These are phyloP conservation scores for Dastarcus helophoroides DNA, from an alignment of 2,888 invertebrate species.

Conservation along the genomic window DNA sequence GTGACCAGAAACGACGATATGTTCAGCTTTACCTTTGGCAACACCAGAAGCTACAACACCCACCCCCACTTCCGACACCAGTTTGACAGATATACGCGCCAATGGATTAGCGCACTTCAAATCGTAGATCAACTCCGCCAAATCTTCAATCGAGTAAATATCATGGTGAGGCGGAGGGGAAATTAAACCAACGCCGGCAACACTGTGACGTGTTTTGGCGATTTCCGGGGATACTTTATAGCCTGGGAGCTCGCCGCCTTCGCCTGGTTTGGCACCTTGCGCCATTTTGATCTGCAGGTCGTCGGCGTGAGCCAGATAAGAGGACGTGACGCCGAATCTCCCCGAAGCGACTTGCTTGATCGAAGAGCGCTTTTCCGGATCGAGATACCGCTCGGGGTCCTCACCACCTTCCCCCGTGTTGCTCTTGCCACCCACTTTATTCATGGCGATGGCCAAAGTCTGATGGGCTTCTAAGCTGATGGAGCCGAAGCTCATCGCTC, in stretches of 20 bases:
- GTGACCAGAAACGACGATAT: slow-evolving; percentile 97
- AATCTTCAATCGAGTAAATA: slow-evolving; percentile 98
- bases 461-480: slow-evolving; percentile 95
- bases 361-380: slow-evolving; percentile 70
- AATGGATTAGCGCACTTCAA: slow-evolving; percentile 93
- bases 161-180: slow-evolving; percentile 99
- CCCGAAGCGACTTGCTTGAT: slow-evolving; percentile 99
- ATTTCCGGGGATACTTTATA: slow-evolving; percentile 89
- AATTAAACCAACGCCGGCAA: slow-evolving; percentile 93
- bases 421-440: slow-evolving; percentile 85
- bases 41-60: slow-evolving; percentile 97
- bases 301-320: slow-evolving; percentile 94
- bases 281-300: slow-evolving; percentile 99
- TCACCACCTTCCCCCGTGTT: slow-evolving; percentile 98
- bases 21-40: slow-evolving; percentile 82
- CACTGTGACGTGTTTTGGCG: slow-evolving; percentile 89
- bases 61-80: slow-evolving; percentile 97
- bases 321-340: slow-evolving; percentile 95
- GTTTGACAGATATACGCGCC: slow-evolving; percentile 92
- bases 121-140: slow-evolving; percentile 96
- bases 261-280: slow-evolving; percentile 96
- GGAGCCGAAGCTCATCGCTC: slow-evolving; percentile 50
- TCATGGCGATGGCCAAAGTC: slow-evolving; percentile 94
- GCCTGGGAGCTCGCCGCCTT: slow-evolving; percentile 93
- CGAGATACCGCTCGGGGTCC: slow-evolving; percentile 67